These are phyloP conservation scores for Altica lythri DNA, from an alignment of 2,888 invertebrate genomes.

Conservation along the genomic window DNA sequence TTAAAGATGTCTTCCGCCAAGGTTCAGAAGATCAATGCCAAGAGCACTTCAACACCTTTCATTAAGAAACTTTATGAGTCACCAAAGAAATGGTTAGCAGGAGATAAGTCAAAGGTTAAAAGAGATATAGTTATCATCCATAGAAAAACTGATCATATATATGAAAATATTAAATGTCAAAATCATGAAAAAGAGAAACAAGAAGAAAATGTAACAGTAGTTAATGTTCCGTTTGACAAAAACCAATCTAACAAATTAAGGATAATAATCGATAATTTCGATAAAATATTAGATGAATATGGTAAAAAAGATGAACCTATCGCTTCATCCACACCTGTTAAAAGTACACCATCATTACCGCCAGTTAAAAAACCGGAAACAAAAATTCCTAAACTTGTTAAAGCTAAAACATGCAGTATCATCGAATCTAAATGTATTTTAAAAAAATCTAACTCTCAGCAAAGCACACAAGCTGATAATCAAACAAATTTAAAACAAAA, in stretches of 20 bases:
- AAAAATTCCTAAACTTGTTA: constrained; percentile 65
- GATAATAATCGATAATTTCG: constrained; percentile 61
- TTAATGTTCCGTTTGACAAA: constrained; percentile 47
- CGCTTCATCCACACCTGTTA: constrained; percentile 34
- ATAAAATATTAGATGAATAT: constrained; percentile 61
- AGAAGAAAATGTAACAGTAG: constrained; percentile 60
- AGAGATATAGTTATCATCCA: constrained; percentile 38
- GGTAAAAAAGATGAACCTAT: constrained; percentile 18
- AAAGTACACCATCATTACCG: constrained; percentile 15
- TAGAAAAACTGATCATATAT: constrained; percentile 42
- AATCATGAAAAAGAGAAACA: constrained; percentile 34
- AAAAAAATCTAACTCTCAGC: constrained; percentile 63
- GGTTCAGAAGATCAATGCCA: constrained; percentile 40
- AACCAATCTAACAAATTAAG: constrained; percentile 53
- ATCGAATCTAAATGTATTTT: constrained; percentile 71
- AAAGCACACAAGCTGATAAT: too few relatives aligned
- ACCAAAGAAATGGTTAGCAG: constrained; percentile 47
- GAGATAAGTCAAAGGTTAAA: constrained; percentile 26
- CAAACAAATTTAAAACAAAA: constrained; percentile 30
- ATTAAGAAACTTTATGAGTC: constrained; percentile 50
- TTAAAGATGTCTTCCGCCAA: constrained; percentile 46
- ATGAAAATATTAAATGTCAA: constrained; percentile 45
- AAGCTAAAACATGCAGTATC: constrained; percentile 73
- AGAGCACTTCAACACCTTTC: constrained; percentile 44
- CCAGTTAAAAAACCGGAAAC: constrained; percentile 28